Base-by-base conservation (phyloP, 2,797 vertebrate genomes). In the Stomatorhinus walkeri region DNA sequence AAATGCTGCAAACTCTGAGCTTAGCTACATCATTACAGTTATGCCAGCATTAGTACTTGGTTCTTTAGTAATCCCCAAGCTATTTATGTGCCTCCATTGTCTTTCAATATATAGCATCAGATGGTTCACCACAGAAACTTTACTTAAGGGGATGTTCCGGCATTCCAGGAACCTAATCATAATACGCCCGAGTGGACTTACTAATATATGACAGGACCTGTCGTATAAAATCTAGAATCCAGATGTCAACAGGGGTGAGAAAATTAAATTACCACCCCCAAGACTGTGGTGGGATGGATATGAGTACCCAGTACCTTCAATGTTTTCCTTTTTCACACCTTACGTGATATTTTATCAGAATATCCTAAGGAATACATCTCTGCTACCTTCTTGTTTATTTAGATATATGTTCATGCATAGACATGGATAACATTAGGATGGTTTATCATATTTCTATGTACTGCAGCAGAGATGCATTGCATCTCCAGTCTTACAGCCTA, bases 1-100 rank as follows among this genome's bases (percentile, higher is more conserved):
- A 6, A 85, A 28, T 10, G 32, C 85, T 51, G 28, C 24, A 16
- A 56, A 32, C 32, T 59, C 52, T 0, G 32, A 85, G 22, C 24
- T 48, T 24, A 3, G 32, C 92, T 92, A 90, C 93, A 91, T 94
- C 93, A 92, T 72, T 89, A 90, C 43, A 10, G 83, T 14, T 12
- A 5, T 2, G 24, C 48, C 9, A 28, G 10, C 24, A 4, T n/a
- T 89, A 43, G 46, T 19, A 36, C 4, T 6, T 48, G 46, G 87
- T 89, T 87, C 64, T 81, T 48, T 61, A 79, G n/a, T 89, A 89
- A 87, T 86, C 93, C 87, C 59, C 22, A 86, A 92, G 93, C 93
- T 94, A 91, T 94, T 91, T 92, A 89, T 94, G 95, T 92, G 89
- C 83, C 72, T 90, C 88, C 52, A 16, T n/a, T 56, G 32, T 88